Evolutionary conservation across 2,888 invertebrate species (phyloP).

Genomic region (Leucoptera coffeella): DNA sequence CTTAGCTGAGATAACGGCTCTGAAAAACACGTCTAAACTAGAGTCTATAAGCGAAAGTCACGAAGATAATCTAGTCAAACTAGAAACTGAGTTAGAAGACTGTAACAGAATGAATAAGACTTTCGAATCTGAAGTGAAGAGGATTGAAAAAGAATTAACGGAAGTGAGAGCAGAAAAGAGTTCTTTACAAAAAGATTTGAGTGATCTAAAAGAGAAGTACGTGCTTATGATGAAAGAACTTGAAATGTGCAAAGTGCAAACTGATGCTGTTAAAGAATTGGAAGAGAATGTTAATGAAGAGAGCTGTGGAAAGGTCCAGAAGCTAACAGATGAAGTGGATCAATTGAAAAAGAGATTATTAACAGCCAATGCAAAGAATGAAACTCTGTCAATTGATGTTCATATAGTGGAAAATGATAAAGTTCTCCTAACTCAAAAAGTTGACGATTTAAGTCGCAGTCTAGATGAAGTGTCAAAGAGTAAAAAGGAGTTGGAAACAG

Average conservation of each 20-base stretch:
- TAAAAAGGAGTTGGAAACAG: too few relatives aligned
- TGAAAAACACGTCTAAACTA: conserved; percentile 58
- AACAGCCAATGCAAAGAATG: conserved; percentile 28
- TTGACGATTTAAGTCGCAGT: conserved; percentile 38
- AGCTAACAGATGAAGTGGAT: conserved; percentile 28
- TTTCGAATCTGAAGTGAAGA: conserved; percentile 54
- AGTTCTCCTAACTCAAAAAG: conserved; percentile 31
- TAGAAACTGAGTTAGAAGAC: conserved; percentile 62
- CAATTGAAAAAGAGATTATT: conserved; percentile 29
- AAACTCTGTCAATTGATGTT: conserved; percentile 43
- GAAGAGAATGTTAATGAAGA: conserved; percentile 18
- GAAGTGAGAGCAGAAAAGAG: conserved; percentile 32
- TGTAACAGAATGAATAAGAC: conserved; percentile 50
- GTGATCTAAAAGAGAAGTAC: conserved; percentile 47
- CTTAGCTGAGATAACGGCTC: conserved; percentile 58
- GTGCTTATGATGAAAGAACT: conserved; percentile 39
- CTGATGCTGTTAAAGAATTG: conserved; percentile 29
- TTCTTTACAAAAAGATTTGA: conserved; percentile 42
- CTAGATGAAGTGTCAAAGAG: too few relatives aligned
- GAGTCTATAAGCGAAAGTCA: conserved; percentile 68
- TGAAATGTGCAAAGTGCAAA: conserved; percentile 31
- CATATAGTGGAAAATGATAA: conserved; percentile 48
- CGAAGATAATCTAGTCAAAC: conserved; percentile 59
- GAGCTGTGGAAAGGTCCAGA: conserved; percentile 18
- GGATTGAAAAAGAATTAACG: conserved; percentile 48